Conservation (phyloP, 2,888 invertebrate genomes). For the Alviniconcha strummeri region DNA sequence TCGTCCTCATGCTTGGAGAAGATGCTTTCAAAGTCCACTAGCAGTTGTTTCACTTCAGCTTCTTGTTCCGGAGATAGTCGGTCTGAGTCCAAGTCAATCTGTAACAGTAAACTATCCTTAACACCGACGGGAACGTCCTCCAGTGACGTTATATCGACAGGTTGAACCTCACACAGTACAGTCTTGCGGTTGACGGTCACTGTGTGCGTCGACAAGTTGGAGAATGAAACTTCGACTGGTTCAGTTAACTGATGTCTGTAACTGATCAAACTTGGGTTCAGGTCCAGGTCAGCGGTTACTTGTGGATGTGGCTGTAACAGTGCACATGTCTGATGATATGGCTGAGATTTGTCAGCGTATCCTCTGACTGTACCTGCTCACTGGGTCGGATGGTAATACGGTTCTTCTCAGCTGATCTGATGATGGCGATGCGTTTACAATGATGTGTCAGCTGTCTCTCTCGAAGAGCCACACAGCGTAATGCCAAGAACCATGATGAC, state of each 20-base stretch:
- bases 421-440: background rate
- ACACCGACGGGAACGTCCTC: background rate
- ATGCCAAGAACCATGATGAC: conserved; percentile 21
- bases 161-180: conserved; percentile 26
- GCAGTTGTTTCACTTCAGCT: background rate
- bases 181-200: background rate
- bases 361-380: background rate
- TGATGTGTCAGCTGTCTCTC: conserved; percentile 1
- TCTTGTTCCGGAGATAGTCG: background rate
- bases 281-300: background rate
- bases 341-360: background rate
- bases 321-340: conserved; percentile 10
- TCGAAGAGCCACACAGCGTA: conserved; percentile 5
- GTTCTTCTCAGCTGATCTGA: background rate
- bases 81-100: background rate
- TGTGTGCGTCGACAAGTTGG: background rate
- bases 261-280: conserved; percentile 4
- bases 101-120: background rate
- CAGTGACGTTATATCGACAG: background rate
- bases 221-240: background rate
- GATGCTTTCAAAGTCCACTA: background rate
- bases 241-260: background rate
- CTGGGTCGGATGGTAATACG: background rate
- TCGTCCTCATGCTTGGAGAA: conserved; percentile 28
- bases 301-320: background rate